phyloP scores from a whole-genome alignment of 1,140 invertebrate species.

The Penaeus japonicus region DNA sequence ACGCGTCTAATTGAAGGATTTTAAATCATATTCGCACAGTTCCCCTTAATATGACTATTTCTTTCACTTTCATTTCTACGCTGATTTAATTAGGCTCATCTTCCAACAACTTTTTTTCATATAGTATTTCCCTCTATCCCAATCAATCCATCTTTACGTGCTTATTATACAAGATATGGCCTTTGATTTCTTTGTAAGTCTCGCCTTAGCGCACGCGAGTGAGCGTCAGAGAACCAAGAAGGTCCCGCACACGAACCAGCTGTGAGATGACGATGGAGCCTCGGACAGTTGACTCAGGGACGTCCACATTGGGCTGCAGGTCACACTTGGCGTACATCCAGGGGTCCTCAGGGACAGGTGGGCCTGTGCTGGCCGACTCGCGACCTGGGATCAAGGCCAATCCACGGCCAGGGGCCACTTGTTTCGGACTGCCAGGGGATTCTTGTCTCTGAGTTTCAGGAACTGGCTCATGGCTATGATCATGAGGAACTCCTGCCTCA shows the following conservation, averaged over 20 bases:
- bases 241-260: background rate
- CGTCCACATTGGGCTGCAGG: constrained; percentile 7
- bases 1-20: no score
- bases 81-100: no score
- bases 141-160: no score
- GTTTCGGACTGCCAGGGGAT: background rate
- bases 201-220: background rate
- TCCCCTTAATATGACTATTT: no score
- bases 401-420: background rate
- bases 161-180: no score
- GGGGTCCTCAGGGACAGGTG: background rate
- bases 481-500: background rate
- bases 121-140: no score
- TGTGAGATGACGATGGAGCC: constrained; percentile 10
- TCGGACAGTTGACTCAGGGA: background rate
- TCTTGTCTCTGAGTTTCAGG: background rate
- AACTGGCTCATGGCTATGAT: background rate
- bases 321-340: constrained; percentile 10
- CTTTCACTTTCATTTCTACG: no score
- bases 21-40: no score
- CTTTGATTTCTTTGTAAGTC: no score
- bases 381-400: background rate
- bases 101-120: no score
- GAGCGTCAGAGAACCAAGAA: background rate
- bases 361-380: background rate